Evolutionary conservation across 1,140 invertebrate species (phyloP).

Genomic region (Planococcus citri): DNA sequence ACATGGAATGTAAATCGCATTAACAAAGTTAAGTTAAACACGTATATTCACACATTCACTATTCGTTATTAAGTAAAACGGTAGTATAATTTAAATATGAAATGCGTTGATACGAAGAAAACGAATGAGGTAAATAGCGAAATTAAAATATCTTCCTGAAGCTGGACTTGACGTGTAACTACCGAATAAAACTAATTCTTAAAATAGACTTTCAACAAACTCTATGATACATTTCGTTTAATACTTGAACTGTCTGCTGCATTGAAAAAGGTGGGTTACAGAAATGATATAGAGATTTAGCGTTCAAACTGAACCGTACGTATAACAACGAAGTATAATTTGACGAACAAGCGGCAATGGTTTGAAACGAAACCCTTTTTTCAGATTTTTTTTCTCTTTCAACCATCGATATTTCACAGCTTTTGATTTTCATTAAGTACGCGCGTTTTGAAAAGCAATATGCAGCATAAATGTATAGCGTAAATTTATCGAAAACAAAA

Average conservation of each 20-base stretch:
- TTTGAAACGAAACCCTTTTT: too few species aligned
- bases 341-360: too few species aligned
- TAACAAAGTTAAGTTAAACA: background rate
- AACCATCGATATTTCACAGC: too few species aligned
- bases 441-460: too few species aligned
- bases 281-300: too few species aligned
- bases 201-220: background rate
- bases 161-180: background rate
- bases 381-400: too few species aligned
- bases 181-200: background rate
- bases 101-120: background rate
- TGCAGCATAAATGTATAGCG: too few species aligned
- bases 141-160: background rate
- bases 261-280: background rate
- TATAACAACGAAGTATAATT: too few species aligned
- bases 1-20: background rate
- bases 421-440: too few species aligned
- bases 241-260: background rate
- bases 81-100: background rate
- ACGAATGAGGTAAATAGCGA: conserved; percentile 10
- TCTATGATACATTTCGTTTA: conserved; percentile 1
- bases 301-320: too few species aligned
- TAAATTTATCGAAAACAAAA: too few species aligned
- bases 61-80: conserved; percentile 10
- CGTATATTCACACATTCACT: background rate